Evolutionary conservation across 2,888 invertebrate genomes (phyloP).

Genomic region (Elegia similella): DNA sequence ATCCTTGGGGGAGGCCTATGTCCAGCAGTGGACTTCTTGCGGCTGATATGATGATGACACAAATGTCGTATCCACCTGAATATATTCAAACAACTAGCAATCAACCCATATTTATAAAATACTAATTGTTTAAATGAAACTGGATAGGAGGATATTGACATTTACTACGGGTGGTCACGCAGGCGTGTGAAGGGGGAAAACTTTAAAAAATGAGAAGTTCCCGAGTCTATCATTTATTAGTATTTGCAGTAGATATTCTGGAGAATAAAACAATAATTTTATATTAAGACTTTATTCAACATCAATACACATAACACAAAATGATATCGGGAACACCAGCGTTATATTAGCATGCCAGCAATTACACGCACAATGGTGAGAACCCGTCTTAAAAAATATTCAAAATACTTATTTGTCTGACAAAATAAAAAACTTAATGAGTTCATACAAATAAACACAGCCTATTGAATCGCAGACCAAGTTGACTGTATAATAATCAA

Average conservation of each 20-base stretch:
- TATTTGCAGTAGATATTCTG: not conserved
- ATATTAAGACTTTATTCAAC: slow-evolving; percentile 49
- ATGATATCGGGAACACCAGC: slow-evolving; percentile 33
- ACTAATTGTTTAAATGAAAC: too few relatives aligned
- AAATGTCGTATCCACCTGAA: too few relatives aligned
- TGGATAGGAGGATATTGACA: too few relatives aligned
- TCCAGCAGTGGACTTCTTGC: too few relatives aligned
- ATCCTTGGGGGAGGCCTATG: too few relatives aligned
- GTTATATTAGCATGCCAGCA: slow-evolving; percentile 26
- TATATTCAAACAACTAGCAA: too few relatives aligned
- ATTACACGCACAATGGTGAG: slow-evolving; percentile 27
- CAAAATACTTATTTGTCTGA: slow-evolving; percentile 38
- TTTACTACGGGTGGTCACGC: too few relatives aligned
- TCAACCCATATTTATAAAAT: too few relatives aligned
- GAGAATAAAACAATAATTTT: slow-evolving; percentile 6
- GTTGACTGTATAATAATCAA: slow-evolving; percentile 32
- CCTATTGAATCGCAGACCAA: slow-evolving; percentile 79
- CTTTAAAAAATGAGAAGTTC: too few relatives aligned
- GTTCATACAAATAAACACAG: slow-evolving; percentile 70
- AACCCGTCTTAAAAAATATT: slow-evolving; percentile 22
- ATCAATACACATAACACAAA: slow-evolving; percentile 53
- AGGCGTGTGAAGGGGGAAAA: too few relatives aligned
- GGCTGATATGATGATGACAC: too few relatives aligned
- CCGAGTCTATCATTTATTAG: not conserved
- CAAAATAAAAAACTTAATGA: slow-evolving; percentile 49